Evolutionary conservation across 2,888 invertebrate species (phyloP).

Genomic region (Ichneumoninae sp.): DNA sequence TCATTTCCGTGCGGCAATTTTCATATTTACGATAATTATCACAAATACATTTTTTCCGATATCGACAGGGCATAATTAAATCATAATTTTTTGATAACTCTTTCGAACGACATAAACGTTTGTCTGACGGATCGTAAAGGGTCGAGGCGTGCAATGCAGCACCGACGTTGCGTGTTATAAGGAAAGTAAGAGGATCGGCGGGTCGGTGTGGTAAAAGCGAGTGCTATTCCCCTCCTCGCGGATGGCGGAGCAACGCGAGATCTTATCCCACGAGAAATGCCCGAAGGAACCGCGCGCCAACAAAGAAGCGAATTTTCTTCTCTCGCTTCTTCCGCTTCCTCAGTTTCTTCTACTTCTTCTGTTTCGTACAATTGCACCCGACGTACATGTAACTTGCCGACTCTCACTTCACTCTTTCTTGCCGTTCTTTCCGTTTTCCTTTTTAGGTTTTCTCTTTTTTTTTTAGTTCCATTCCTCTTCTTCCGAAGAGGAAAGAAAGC

Average conservation of each 20-base stretch:
- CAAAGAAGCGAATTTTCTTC: slow-evolving; percentile 52
- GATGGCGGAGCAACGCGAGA: slow-evolving; percentile 44
- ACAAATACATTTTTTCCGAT: too few relatives aligned
- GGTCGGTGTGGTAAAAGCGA: not conserved
- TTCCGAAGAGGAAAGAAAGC: slow-evolving; percentile 22
- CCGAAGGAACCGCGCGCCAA: slow-evolving; percentile 47
- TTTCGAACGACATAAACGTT: not conserved
- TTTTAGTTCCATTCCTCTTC: slow-evolving; percentile 10
- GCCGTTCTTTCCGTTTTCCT: not conserved
- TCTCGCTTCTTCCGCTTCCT: slow-evolving; percentile 35
- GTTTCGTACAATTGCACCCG: slow-evolving; percentile 55
- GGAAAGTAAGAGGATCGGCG: slow-evolving; percentile 10
- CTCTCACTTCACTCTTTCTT: slow-evolving; percentile 49
- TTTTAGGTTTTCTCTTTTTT: not conserved
- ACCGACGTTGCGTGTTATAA: not conserved
- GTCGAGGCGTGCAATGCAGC: not conserved
- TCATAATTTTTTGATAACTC: not conserved
- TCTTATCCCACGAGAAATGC: slow-evolving; percentile 71
- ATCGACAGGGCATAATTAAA: not conserved
- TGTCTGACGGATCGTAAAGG: not conserved
- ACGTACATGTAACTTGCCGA: slow-evolving; percentile 49
- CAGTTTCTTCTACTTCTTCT: slow-evolving; percentile 41
- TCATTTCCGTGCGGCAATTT: too few relatives aligned
- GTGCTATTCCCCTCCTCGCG: slow-evolving; percentile 5
- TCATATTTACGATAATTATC: too few relatives aligned